Evolutionary conservation across 2,888 invertebrate species (phyloP).

Genomic region (Drosophila peninsularis): DNA sequence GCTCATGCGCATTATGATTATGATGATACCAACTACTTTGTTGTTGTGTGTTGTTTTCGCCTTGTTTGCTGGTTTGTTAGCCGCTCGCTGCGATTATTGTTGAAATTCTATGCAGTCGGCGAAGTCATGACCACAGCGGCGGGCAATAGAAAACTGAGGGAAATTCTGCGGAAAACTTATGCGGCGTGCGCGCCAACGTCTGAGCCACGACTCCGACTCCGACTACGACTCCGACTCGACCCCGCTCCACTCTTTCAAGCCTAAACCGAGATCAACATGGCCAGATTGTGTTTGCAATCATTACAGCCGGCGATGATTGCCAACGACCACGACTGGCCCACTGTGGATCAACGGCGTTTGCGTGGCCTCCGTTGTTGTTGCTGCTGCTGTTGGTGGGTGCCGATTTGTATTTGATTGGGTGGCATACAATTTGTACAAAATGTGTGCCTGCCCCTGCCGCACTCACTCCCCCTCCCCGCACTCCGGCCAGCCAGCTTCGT

Average conservation of each 20-base stretch:
- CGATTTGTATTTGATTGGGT: slow-evolving; percentile 58
- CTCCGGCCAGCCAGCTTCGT: background rate
- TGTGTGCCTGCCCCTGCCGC: slow-evolving; percentile 2
- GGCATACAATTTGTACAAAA: slow-evolving; percentile 67
- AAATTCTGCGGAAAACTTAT: slow-evolving; percentile 75
- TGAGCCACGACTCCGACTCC: slow-evolving; percentile 6
- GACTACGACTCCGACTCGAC: background rate
- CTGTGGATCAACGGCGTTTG: slow-evolving; percentile 48
- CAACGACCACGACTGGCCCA: slow-evolving; percentile 65
- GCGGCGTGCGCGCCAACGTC: slow-evolving; percentile 53
- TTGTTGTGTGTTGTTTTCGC: slow-evolving; percentile 72
- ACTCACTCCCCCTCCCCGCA: background rate
- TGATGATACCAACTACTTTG: slow-evolving; percentile 67
- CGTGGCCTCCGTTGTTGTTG: slow-evolving; percentile 33
- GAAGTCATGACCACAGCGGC: slow-evolving; percentile 69
- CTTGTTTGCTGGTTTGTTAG: slow-evolving; percentile 79
- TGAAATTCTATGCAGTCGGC: slow-evolving; percentile 75
- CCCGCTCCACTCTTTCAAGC: slow-evolving; percentile 22
- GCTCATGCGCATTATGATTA: slow-evolving; percentile 79
- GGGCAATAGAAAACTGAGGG: slow-evolving; percentile 60
- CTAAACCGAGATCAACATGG: slow-evolving; percentile 70
- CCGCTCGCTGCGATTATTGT: slow-evolving; percentile 72
- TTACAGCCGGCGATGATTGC: slow-evolving; percentile 72
- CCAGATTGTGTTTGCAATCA: slow-evolving; percentile 78
- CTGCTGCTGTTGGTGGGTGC: slow-evolving; percentile 44